Base-by-base conservation (phyloP, 2,888 invertebrate genomes). In the Drosophila lacicola region DNA sequence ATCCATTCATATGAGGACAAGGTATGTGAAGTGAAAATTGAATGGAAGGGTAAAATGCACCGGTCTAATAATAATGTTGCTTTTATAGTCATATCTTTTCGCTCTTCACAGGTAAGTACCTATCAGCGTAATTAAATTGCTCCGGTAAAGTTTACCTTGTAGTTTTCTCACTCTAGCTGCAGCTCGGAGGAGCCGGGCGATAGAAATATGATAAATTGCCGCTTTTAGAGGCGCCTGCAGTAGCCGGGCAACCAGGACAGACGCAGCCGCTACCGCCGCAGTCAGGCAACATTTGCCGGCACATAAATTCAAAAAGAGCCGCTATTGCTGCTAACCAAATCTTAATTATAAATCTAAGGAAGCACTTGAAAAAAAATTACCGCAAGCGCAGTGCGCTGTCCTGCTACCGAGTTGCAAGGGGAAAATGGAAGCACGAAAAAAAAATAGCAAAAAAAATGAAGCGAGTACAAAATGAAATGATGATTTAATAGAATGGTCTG, bases 331-430 rank as follows among this genome's bases (percentile, higher is more conserved):
- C 87, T 83, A 89, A 90, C 91, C 90, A 90, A 90, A 90, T 90
- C 90, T 90, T 90, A 90, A 90, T 90, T 90, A 91, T 91, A 90
- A 90, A 90, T 90, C 90, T 91, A 90, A 90, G 90, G 90, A 91
- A 90, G 87, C 86, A 77, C 85, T 78, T 85, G 81, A 78, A 81
- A 79, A 79, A 80, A 74, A 88, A 88, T 87, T 87, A 87, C 83
- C 88, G 76, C 83, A 83, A 83, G 88, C 85, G 85, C 83, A 87
- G 69, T 81, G 87, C 76, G 79, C 72, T 57, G 66, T 70, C 55
- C 75, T 63, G 60, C 50, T 42, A 25, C 21, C 53, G 21, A 37
- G 50, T 34, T 51, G 46, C 60, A 34, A 29, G 29, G 17, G 46
- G 41, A 33, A 21, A 13, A 49, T 55, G 49, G 53, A 61, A 55